A percentile compares a stretch with the other conserved stretches of the same genome.
phyloP scores from a whole-genome alignment of 2,113 vertebrate species.

The Thunnus thynnus region DNA sequence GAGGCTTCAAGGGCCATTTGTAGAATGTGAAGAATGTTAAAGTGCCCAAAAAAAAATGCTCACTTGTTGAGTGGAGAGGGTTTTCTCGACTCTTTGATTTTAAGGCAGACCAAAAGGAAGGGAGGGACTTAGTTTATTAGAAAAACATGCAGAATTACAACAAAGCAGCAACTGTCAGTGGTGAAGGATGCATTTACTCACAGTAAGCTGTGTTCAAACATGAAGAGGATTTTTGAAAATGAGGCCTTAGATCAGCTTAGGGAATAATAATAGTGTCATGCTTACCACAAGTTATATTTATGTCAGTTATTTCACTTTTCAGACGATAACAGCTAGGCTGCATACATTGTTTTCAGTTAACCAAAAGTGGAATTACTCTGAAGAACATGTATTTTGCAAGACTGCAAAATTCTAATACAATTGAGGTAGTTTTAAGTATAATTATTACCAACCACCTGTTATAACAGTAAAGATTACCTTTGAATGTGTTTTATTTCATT shows the following conservation, averaged over 20 bases:
- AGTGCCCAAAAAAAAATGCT: slow-evolving; percentile 62
- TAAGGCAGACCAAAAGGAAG: slow-evolving; percentile 26
- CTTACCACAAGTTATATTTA: too few relatives aligned
- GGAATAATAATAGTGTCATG: too few relatives aligned
- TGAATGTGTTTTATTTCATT: neutral
- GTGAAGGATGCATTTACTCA: neutral
- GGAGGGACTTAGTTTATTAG: slow-evolving; percentile 8
- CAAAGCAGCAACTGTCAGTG: slow-evolving; percentile 7
- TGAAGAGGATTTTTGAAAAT: too few relatives aligned
- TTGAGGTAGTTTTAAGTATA: neutral
- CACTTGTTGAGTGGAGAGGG: slow-evolving; percentile 45
- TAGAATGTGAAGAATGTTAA: slow-evolving; percentile 65
- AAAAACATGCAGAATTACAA: slow-evolving; percentile 6
- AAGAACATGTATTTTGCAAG: neutral
- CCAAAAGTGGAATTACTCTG: too few relatives aligned
- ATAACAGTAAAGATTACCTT: neutral
- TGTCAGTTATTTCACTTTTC: neutral
- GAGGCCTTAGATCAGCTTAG: too few relatives aligned
- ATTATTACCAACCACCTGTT: neutral
- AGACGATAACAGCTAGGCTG: neutral
- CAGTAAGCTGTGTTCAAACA: too few relatives aligned
- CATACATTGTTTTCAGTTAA: neutral
- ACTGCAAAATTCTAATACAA: neutral
- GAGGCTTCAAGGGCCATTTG: slow-evolving; percentile 63
- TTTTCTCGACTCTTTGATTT: slow-evolving; percentile 46